Evolutionary conservation across 1,140 invertebrate genomes (phyloP), one percentile per base, ranked within the genome.

Genomic region (Neoseiulus cucumeris): DNA sequence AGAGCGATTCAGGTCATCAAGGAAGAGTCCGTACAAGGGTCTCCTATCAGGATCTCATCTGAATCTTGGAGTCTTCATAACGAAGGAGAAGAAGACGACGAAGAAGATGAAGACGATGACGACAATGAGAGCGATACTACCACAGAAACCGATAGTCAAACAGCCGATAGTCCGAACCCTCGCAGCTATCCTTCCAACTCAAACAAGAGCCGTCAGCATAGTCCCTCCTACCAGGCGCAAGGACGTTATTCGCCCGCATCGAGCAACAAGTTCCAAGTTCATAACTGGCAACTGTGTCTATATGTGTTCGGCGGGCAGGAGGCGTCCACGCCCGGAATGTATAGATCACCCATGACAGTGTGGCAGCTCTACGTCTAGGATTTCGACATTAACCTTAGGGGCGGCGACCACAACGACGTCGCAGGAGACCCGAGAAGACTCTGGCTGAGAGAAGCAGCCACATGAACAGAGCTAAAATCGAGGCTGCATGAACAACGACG

Each of bases 301-400:
- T 72, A 69, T 51, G 68, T 73, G 25, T 70, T 72, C 65, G 72
- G 72, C 18, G 72, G 72, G 2, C 42, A 66, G 25, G 71, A 73
- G 59, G 67, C 68, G 51, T 68, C 68, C 2, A 66, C 64, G 7
- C 64, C 69, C 20, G 68, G 66, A 12, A 44, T 72, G 14, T 69
- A 69, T 44, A 68, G 70, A 39, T 70, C 72, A 66, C 72, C 72
- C 17, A 71, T 73, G 9, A 68, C 70, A 7, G 68, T 73, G 29
- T 73, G 72, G 72, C 71, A 72, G 65, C 65, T 73, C 28, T 73
- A 71, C 66, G 69, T 73, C 20, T 73, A 42, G 71, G 22, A 44
- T n/a, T n/a, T n/a, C n/a, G n/a, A n/a, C n/a, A n/a, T n/a, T n/a
- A n/a, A n/a, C n/a, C n/a, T n/a, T n/a, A n/a, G n/a, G n/a, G n/a